Evolutionary conservation across 2,797 vertebrate species (phyloP).

Genomic region (Anisognathus igniventris): DNA sequence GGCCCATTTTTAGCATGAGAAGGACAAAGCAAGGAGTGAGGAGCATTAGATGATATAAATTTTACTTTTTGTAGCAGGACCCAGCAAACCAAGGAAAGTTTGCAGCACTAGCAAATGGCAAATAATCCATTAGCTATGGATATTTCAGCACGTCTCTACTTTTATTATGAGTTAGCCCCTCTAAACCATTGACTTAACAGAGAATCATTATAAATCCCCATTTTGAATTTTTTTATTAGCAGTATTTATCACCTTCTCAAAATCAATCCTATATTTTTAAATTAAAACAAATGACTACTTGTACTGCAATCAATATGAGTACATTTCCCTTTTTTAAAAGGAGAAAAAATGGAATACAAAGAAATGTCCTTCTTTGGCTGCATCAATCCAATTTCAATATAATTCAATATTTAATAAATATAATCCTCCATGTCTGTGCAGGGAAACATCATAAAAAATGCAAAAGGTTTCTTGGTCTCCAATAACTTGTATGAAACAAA

Average conservation of each 20-base stretch:
- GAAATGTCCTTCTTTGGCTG: constrained; percentile 67
- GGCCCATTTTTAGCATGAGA: neutral
- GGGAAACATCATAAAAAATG: constrained; percentile 73
- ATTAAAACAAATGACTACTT: constrained; percentile 76
- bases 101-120: constrained; percentile 33
- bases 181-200: constrained; percentile 64
- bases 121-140: constrained; percentile 13
- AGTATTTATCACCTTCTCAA: constrained; percentile 75
- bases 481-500: constrained; percentile 60
- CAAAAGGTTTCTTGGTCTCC: constrained; percentile 58
- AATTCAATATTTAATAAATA: constrained; percentile 78
- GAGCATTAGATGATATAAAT: neutral
- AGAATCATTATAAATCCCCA: constrained; percentile 59
- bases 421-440: constrained; percentile 66
- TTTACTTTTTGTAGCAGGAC: neutral
- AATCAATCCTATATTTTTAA: constrained; percentile 76
- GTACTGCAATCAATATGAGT: constrained; percentile 67
- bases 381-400: constrained; percentile 73
- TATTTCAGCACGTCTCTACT: constrained; percentile 43
- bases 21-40: neutral
- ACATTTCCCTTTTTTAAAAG: constrained; percentile 68
- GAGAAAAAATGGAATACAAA: constrained; percentile 54
- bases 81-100: neutral
- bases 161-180: constrained; percentile 33
- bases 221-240: constrained; percentile 73